Evolutionary conservation across 2,797 vertebrate genomes (phyloP).

Genomic region (Peromyscus eremicus): DNA sequence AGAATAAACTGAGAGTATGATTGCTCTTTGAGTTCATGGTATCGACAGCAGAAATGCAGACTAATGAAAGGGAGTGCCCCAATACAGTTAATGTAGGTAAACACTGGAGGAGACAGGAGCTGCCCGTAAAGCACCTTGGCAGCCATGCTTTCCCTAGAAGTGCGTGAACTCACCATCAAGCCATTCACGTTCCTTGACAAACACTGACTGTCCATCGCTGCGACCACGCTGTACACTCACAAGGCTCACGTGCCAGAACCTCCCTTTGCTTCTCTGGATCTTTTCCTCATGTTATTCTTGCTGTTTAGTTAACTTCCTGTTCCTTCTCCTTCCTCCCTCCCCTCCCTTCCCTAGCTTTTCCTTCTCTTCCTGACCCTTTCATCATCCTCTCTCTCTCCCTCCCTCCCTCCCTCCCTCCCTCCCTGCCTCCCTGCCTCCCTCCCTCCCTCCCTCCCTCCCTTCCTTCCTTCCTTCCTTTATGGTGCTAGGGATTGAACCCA

Average conservation of each 20-base stretch:
- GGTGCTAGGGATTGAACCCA: neutral
- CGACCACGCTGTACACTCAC: neutral
- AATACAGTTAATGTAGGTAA: neutral
- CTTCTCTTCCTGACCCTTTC: neutral
- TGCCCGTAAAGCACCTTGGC: neutral
- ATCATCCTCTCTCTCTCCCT: neutral
- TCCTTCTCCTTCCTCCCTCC: neutral
- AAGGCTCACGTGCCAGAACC: neutral
- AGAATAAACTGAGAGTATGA: neutral
- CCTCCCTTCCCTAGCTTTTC: neutral
- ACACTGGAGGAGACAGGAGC: neutral
- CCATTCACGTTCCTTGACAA: neutral
- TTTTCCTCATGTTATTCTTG: neutral
- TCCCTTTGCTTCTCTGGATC: neutral
- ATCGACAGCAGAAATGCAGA: slow-evolving; percentile 33
- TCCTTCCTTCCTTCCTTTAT: neutral
- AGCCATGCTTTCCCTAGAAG: neutral
- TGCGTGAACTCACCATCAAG: neutral
- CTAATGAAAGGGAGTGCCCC: slow-evolving; percentile 30
- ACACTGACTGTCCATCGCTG: neutral
- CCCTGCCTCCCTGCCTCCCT: too few species aligned
- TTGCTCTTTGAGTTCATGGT: slow-evolving; percentile 38
- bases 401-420: too few species aligned
- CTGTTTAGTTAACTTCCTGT: neutral
- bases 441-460: neutral